Conservation (phyloP, 92 coral and sea anemone genomes). For the Epizoanthus ramosus region DNA sequence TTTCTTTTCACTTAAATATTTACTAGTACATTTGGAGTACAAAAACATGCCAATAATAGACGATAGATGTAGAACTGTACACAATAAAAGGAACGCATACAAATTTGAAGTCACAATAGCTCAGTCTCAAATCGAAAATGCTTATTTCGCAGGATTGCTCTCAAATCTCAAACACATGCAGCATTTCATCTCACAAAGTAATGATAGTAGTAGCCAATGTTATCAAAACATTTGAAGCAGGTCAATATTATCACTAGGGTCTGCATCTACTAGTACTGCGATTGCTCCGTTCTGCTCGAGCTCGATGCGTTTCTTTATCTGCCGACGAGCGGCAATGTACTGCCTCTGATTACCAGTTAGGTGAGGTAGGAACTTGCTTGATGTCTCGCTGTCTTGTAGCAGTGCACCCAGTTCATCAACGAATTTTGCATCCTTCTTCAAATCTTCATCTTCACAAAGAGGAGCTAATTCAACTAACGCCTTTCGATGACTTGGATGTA, state of each 20-base stretch:
- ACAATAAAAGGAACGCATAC: no score
- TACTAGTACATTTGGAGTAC: no score
- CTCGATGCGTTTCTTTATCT: slow-evolving; percentile 6
- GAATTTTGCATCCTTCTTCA: slow-evolving; percentile 2
- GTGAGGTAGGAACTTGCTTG: slow-evolving; percentile 9
- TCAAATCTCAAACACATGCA: background rate
- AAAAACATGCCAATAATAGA: no score
- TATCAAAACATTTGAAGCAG: background rate
- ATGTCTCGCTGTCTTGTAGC: slow-evolving; percentile 2
- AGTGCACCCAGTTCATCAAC: slow-evolving; percentile 17
- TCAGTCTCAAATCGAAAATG: no score
- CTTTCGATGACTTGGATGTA: no score
- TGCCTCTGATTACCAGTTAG: slow-evolving; percentile 5
- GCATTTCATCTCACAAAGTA: background rate
- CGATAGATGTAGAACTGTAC: no score
- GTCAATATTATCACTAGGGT: background rate
- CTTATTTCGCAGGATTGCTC: background rate
- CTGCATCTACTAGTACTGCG: slow-evolving; percentile 7
- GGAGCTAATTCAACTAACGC: background rate
- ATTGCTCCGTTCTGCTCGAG: slow-evolving; percentile 7
- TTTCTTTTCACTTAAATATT: no score
- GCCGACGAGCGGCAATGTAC: slow-evolving; percentile 7
- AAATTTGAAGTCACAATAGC: no score
- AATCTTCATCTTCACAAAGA: background rate
- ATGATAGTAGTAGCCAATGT: background rate